phyloP scores from a whole-genome alignment of 2,113 vertebrate species.

The Macrotus californicus region DNA sequence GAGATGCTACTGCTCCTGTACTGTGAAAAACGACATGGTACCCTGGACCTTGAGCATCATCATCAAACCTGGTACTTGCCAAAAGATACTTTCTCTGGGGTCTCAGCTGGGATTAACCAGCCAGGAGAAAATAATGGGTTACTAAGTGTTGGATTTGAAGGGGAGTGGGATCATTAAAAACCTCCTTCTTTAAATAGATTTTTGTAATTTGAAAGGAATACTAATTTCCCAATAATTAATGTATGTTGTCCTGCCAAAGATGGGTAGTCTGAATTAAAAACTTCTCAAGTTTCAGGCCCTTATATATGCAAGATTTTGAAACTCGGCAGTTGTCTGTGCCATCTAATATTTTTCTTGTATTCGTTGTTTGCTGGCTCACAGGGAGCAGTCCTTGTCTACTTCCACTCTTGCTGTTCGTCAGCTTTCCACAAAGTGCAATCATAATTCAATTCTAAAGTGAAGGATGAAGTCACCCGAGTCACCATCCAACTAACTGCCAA shows the following conservation, averaged over 20 bases:
- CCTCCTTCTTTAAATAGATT: not conserved
- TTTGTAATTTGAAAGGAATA: not conserved
- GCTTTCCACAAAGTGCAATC: conserved; percentile 42
- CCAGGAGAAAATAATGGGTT: not conserved
- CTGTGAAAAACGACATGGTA: not conserved
- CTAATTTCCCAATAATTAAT: not conserved
- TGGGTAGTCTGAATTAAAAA: not conserved
- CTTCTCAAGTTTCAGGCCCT: not conserved
- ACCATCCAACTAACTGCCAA: not conserved
- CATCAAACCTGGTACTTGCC: not conserved
- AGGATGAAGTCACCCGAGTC: conserved; percentile 40
- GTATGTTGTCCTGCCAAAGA: not conserved
- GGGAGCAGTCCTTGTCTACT: conserved; percentile 6
- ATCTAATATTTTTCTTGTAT: not conserved
- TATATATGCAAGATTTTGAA: not conserved
- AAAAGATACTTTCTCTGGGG: not conserved
- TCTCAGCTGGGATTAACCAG: not conserved
- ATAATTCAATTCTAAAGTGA: conserved; percentile 63
- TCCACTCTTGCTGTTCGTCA: conserved; percentile 46
- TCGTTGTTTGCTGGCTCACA: not conserved
- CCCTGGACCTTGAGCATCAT: not conserved
- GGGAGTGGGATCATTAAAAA: not conserved
- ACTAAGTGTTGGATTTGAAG: not conserved
- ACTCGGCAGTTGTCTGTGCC: not conserved
- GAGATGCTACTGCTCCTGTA: not conserved